phyloP scores from a whole-genome alignment of 2,888 invertebrate genomes.

The Orthosia cruda region DNA sequence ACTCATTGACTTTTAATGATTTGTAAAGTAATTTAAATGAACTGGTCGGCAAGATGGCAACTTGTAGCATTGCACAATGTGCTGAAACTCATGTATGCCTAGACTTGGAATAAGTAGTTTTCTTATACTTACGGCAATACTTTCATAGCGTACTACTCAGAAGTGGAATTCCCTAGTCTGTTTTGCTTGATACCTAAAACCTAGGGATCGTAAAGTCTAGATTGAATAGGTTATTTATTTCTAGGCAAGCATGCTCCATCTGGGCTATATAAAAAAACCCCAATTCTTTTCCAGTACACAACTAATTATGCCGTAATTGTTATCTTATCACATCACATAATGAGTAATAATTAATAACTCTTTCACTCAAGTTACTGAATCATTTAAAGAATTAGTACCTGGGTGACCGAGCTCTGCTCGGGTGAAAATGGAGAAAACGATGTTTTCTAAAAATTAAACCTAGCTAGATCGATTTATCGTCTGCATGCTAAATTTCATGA shows the following conservation, averaged over 20 bases:
- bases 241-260: background rate
- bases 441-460: too few species aligned
- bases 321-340: background rate
- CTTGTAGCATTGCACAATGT: slow-evolving; percentile 25
- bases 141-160: background rate
- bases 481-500: too few species aligned
- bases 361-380: background rate
- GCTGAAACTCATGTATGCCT: background rate
- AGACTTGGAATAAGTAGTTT: background rate
- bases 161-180: background rate
- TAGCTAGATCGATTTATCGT: too few species aligned
- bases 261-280: too few species aligned
- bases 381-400: background rate
- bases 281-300: background rate
- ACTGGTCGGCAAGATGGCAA: background rate
- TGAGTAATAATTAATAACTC: background rate
- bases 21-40: slow-evolving; percentile 21
- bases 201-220: background rate
- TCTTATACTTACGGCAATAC: background rate
- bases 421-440: too few species aligned
- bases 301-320: background rate
- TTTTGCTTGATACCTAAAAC: background rate
- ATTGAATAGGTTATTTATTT: too few species aligned
- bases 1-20: slow-evolving; percentile 42
- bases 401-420: too few species aligned